Base-by-base conservation (phyloP, 2,797 vertebrate genomes). In the Heterohyrax brucei region DNA sequence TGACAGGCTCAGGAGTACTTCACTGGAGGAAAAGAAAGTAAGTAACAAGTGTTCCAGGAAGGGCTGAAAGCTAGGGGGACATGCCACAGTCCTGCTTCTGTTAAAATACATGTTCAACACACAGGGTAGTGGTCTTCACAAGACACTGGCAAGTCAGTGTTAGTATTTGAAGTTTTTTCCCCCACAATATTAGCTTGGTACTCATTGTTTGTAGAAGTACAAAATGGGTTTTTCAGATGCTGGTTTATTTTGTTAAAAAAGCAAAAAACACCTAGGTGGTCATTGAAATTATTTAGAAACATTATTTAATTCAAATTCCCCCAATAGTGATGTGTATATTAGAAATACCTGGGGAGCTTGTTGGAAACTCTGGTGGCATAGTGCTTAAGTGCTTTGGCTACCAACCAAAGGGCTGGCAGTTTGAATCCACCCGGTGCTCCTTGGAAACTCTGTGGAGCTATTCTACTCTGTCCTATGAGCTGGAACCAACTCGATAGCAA, bases 1-100 rank as follows among this genome's bases (percentile, higher is more conserved):
- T 1, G 99, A 99, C 97, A 99, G 0, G 99, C 99, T 59, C 99
- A 98, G 96, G 98, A 98, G 53, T 99, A 99, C 96, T 99, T 99
- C 99, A 98, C 98, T 0, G 97, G 98, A 2, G 99, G 99, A n/a
- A 98, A 97, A 97, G 99, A 99, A 61, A 98, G 99, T 99, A 97
- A 98, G 96, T 64, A 0, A 9, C 0, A 6, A 19, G 33, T 2
- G 1, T 22, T 59, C 33, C 1, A 24, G 14, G 39, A 24, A 19
- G 73, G 12, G 3, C 18, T 22, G 56, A 28, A 7, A 70, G 33
- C 46, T 56, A 53, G 68, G 22, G 39, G 14, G 14, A 46, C 26
- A 19, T 5, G 19, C 22, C 68, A 46, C 2, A 28, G 46, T 24
- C 87, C 26, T 5, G 1, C 22, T 14, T 75, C 22, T 62, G 68